Conservation (phyloP, 2,888 invertebrate species). For the Tachystola acroxantha region DNA sequence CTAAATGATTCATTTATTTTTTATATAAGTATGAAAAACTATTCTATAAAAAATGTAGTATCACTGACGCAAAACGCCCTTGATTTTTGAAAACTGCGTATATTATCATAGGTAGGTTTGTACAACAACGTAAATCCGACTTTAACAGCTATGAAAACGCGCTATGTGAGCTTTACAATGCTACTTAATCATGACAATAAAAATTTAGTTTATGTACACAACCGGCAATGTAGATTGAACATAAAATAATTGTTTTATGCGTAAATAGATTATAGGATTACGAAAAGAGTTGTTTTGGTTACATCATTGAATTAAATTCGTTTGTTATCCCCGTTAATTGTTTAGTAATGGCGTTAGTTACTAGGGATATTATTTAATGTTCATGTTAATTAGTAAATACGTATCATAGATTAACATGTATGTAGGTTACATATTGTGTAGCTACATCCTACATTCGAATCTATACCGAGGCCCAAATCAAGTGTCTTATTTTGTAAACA, state of each 20-base stretch:
- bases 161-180: slow-evolving; percentile 1
- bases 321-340: not conserved
- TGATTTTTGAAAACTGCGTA: slow-evolving; percentile 17
- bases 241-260: not conserved
- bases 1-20: too few relatives aligned
- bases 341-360: not conserved
- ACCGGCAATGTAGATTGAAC: not conserved
- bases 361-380: too few relatives aligned
- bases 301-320: slow-evolving; percentile 3
- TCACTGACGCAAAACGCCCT: slow-evolving; percentile 14
- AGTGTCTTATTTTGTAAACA: too few relatives aligned
- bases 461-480: too few relatives aligned
- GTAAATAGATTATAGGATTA: slow-evolving; percentile 1
- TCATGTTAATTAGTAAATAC: too few relatives aligned
- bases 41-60: not conserved
- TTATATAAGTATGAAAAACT: too few relatives aligned
- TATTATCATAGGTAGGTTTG: not conserved
- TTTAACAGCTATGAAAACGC: not conserved
- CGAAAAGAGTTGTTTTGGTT: slow-evolving; percentile 2
- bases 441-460: too few relatives aligned
- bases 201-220: not conserved
- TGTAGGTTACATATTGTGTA: too few relatives aligned
- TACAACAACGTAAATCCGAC: too few relatives aligned
- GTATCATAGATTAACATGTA: too few relatives aligned
- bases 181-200: not conserved